Base-by-base conservation (phyloP, 2,888 invertebrate genomes). In the Escarpia spicata region DNA sequence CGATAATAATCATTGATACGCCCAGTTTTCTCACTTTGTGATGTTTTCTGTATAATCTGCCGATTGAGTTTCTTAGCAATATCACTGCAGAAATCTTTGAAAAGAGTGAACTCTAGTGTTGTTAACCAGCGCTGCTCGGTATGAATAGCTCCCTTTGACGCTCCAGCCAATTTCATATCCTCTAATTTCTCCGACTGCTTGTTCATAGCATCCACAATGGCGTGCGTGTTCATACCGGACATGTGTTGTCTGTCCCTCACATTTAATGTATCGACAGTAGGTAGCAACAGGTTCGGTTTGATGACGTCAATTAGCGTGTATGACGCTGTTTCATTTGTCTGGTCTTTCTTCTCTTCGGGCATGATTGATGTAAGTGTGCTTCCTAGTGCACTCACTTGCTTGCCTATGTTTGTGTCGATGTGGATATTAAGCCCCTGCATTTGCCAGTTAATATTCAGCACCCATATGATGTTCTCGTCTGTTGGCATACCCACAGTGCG, bases 371-470 rank as follows among this genome's bases (percentile, higher is more conserved):
- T 99, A 92, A 99, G 97, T 0, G 99, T 99, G 96, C 99, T 98
- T 0, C 99, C 99, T 89, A 99, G 97, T 0, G 99, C 98, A 0
- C 99, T 99, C 45, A 99, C 97, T 95, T 99, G 98, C 96, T 99
- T 99, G 92, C 99, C 99, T 91, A 99, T 98, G 96, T 98, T 98
- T 0, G 99, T 98, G 96, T 99, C 99, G 93, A 99, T 97, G 96
- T 99, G 99, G 94, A 99, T 98, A 96, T 99, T 99, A 12, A 99
- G 99, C 92, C 99, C 99, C 96, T 99, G 98, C 99, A 99, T 99
- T 97, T 99, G 98, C 99, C 99, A 99, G 94, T 98, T 98, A 0
- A 99, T 99, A 96, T 99, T 99, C 93, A 99, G 97, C 95, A 99
- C 98, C 99, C 99, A 99, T 96, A 99, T 99, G 4, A 99, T 99